Conservation (phyloP, 1,140 invertebrate genomes). For the Goniozus legneri region DNA sequence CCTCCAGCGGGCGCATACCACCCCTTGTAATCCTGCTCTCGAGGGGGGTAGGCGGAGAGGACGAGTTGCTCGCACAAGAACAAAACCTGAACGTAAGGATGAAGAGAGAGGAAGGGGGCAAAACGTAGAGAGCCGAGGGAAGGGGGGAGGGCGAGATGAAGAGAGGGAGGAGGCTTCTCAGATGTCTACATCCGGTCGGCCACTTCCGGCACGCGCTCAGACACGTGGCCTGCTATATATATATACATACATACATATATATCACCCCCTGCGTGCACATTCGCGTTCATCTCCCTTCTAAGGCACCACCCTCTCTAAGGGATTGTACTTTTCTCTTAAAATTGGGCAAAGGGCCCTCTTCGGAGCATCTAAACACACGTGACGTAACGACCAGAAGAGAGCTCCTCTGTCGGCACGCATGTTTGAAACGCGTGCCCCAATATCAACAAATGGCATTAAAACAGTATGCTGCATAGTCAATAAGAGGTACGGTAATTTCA, state of each 20-base stretch:
- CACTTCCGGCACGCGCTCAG: constrained; percentile 53
- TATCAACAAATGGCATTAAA: too few relatives aligned
- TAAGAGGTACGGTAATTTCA: too few relatives aligned
- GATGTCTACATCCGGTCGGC: constrained; percentile 54
- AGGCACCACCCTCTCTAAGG: constrained; percentile 3
- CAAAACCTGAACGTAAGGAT: constrained; percentile 30
- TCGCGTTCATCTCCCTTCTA: constrained; percentile 21
- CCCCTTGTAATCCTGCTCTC: constrained; percentile 15
- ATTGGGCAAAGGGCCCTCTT: constrained; percentile 12
- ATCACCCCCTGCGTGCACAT: constrained; percentile 24
- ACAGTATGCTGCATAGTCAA: too few relatives aligned
- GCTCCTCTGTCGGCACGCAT: background rate
- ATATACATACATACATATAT: too few relatives aligned
- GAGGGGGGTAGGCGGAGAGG: constrained; percentile 17
- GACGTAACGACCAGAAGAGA: background rate
- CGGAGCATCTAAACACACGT: background rate
- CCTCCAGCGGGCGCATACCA: too few relatives aligned
- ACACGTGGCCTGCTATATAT: constrained; percentile 47
- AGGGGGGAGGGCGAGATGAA: too few relatives aligned
- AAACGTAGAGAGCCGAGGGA: constrained; percentile 6
- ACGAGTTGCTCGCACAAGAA: constrained; percentile 29
- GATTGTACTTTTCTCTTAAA: constrained; percentile 24
- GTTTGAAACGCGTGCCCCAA: background rate
- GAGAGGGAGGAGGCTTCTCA: too few relatives aligned
- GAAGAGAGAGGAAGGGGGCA: constrained; percentile 14